Conservation (phyloP, 35 echinoderm and acorn worm species). For the Lytechinus pictus region DNA sequence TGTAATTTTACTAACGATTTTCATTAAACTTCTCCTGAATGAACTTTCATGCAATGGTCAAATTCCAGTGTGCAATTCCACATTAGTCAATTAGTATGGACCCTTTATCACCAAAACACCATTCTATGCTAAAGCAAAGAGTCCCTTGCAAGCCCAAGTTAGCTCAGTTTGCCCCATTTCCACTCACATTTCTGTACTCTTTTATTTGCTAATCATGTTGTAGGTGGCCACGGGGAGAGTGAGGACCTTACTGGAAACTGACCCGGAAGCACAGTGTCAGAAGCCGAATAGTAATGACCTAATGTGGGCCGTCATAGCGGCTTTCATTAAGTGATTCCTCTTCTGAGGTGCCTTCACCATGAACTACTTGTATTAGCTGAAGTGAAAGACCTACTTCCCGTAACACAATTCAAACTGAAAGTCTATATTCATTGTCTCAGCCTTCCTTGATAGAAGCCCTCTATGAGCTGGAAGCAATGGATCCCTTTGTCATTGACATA, state of each 20-base stretch:
- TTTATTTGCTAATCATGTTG: conserved; percentile 41
- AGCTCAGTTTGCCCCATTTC: too few relatives aligned
- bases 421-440: neutral
- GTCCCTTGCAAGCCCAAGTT: too few relatives aligned
- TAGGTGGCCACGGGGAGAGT: conserved; percentile 95
- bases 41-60: too few relatives aligned
- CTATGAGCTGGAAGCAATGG: neutral
- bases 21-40: too few relatives aligned
- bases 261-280: conserved; percentile 82
- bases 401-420: neutral
- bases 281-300: conserved; percentile 81
- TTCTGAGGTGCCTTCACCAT: conserved; percentile 19
- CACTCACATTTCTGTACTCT: too few relatives aligned
- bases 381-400: neutral
- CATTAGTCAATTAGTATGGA: too few relatives aligned
- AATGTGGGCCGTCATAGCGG: conserved; percentile 94
- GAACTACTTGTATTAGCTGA: conserved; percentile 4
- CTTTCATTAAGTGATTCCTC: conserved; percentile 89
- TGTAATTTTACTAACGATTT: too few relatives aligned
- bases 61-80: too few relatives aligned
- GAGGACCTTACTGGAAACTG: conserved; percentile 87
- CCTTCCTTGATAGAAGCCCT: neutral
- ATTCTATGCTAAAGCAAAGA: too few relatives aligned
- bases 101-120: too few relatives aligned
- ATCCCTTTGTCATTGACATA: too few relatives aligned